Percentiles rank a stretch among this genome's conserved stretches.
phyloP scores from a whole-genome alignment of 2,797 vertebrate genomes.

The Pangasius djambal region DNA sequence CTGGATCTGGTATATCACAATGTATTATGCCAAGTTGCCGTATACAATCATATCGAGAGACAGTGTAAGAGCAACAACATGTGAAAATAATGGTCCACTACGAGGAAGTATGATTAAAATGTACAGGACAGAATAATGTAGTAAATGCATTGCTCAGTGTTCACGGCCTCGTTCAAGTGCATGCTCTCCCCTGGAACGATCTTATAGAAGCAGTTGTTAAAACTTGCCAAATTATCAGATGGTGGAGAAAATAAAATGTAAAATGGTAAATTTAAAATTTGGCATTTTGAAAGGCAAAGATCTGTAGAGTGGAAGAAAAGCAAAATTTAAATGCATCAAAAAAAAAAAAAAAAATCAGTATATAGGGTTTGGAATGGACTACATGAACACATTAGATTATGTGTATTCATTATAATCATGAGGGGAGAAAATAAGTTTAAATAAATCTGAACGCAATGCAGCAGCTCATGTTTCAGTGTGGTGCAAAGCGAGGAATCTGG shows the following conservation, averaged over 20 bases:
- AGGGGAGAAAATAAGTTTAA: background rate
- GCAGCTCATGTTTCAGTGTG: background rate
- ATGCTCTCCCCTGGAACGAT: constrained; percentile 24
- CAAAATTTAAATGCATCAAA: constrained; percentile 2
- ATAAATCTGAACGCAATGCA: background rate
- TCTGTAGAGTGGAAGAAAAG: background rate
- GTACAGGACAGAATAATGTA: background rate
- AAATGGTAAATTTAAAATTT: background rate
- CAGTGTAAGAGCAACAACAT: background rate
- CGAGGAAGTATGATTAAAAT: constrained; percentile 16
- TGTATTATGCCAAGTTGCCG: background rate
- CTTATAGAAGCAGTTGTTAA: background rate
- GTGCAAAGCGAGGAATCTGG: background rate
- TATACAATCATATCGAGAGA: constrained; percentile 21
- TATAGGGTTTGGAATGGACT: background rate
- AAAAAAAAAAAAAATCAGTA: background rate
- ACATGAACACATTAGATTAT: background rate
- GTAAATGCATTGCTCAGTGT: background rate
- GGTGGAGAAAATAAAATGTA: background rate
- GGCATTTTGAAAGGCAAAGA: background rate
- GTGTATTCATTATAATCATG: background rate
- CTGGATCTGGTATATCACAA: constrained; percentile 22
- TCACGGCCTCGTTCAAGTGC: constrained; percentile 27
- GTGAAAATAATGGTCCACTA: constrained; percentile 23
- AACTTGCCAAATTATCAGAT: constrained; percentile 14